Conservation (phyloP, 2,888 invertebrate species). For the Dromius quadrimaculatus region DNA sequence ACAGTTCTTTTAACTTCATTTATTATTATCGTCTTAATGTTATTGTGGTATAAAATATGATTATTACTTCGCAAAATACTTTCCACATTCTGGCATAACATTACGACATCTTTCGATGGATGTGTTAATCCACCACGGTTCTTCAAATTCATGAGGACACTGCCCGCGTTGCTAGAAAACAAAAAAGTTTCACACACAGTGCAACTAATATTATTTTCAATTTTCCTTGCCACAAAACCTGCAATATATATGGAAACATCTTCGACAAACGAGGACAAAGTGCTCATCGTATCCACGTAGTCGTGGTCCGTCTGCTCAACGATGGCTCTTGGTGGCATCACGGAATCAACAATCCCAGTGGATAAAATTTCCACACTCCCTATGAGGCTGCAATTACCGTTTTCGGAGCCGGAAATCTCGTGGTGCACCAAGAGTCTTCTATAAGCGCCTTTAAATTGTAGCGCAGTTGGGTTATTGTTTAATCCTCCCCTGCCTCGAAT, state of each 20-base stretch:
- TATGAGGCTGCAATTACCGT: conserved; percentile 2
- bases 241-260: neutral
- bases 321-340: neutral
- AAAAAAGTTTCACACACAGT: neutral
- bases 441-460: neutral
- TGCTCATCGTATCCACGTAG: neutral
- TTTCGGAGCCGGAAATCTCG: neutral
- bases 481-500: neutral
- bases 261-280: neutral
- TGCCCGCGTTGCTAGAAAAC: neutral
- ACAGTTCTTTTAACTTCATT: neutral
- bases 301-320: neutral
- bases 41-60: neutral
- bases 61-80: neutral
- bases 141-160: neutral
- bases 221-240: neutral
- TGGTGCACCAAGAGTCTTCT: conserved; percentile 1
- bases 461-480: neutral
- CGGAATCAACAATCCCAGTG: neutral
- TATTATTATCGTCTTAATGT: neutral
- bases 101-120: neutral
- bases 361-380: neutral
- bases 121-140: neutral
- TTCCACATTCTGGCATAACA: neutral
- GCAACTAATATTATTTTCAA: neutral